Evolutionary conservation across 2,888 invertebrate species (phyloP).

Genomic region (Anagyrus pseudococci): DNA sequence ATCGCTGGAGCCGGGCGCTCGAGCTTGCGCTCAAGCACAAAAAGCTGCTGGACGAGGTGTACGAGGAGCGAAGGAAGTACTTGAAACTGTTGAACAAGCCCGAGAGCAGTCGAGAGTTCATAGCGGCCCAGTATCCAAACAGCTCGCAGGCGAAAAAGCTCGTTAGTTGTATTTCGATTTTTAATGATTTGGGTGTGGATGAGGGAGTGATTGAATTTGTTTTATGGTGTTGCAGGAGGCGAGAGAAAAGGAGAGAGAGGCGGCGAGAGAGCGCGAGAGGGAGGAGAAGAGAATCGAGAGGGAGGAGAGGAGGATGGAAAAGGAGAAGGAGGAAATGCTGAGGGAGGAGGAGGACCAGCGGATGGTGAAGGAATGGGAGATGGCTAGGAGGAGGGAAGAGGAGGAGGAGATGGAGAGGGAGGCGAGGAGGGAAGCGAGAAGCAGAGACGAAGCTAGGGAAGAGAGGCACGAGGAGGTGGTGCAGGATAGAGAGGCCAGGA

Average conservation of each 20-base stretch:
- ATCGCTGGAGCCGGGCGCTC: slow-evolving; percentile 80
- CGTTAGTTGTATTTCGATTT: neutral
- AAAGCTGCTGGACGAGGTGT: slow-evolving; percentile 75
- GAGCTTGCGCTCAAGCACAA: slow-evolving; percentile 78
- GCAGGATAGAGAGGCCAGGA: neutral
- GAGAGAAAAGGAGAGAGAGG: slow-evolving; percentile 19
- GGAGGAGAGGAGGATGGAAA: neutral
- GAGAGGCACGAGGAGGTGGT: neutral
- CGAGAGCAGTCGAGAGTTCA: slow-evolving; percentile 67
- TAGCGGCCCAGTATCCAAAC: slow-evolving; percentile 51
- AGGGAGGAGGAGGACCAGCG: neutral
- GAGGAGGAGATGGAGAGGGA: neutral
- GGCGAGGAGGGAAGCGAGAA: neutral
- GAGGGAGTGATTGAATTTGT: neutral
- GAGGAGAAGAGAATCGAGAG: neutral
- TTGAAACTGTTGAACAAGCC: slow-evolving; percentile 66
- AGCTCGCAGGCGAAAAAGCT: slow-evolving; percentile 26
- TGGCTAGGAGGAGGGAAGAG: neutral
- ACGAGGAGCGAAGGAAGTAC: slow-evolving; percentile 72
- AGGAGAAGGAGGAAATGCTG: neutral
- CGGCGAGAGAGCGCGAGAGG: slow-evolving; percentile 3
- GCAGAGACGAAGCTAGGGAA: neutral
- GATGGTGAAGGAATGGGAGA: neutral
- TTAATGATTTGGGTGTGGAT: neutral
- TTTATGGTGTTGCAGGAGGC: slow-evolving; percentile 17